phyloP scores from a whole-genome alignment of 2,888 invertebrate species.

The Adelphocoris suturalis region DNA sequence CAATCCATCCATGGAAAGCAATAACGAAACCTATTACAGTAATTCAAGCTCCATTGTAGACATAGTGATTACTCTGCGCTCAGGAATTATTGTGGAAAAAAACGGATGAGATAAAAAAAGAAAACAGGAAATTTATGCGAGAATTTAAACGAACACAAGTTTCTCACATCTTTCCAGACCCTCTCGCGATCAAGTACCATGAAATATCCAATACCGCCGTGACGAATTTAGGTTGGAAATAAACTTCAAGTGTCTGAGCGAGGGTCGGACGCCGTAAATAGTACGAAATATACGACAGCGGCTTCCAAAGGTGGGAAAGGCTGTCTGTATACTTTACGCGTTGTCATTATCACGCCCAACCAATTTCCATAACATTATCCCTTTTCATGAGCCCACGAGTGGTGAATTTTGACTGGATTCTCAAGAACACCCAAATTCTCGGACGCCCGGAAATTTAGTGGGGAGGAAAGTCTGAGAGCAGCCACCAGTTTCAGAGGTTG shows the following conservation, averaged over 20 bases:
- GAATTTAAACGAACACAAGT: neutral
- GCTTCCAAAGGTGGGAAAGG: slow-evolving; percentile 40
- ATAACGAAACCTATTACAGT: too few species aligned
- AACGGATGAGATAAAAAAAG: too few species aligned
- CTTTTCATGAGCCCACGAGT: neutral
- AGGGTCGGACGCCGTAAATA: slow-evolving; percentile 46
- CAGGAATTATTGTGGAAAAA: too few species aligned
- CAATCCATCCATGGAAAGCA: too few species aligned
- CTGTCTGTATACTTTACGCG: slow-evolving; percentile 45
- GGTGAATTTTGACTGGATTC: neutral
- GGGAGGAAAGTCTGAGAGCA: too few species aligned
- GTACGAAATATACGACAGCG: slow-evolving; percentile 33
- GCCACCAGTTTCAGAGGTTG: too few species aligned
- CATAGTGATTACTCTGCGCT: too few species aligned
- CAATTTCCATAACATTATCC: slow-evolving; percentile 61
- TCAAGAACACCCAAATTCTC: neutral
- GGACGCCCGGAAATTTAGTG: too few species aligned
- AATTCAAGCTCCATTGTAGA: too few species aligned
- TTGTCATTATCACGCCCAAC: slow-evolving; percentile 57
- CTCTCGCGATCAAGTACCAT: neutral
- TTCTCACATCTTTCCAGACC: neutral
- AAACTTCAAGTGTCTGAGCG: slow-evolving; percentile 39
- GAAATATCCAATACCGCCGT: slow-evolving; percentile 27
- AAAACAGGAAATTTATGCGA: neutral
- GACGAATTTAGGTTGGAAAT: slow-evolving; percentile 47